Base-by-base conservation (phyloP, 2,888 invertebrate genomes). In the Emmelina monodactyla region DNA sequence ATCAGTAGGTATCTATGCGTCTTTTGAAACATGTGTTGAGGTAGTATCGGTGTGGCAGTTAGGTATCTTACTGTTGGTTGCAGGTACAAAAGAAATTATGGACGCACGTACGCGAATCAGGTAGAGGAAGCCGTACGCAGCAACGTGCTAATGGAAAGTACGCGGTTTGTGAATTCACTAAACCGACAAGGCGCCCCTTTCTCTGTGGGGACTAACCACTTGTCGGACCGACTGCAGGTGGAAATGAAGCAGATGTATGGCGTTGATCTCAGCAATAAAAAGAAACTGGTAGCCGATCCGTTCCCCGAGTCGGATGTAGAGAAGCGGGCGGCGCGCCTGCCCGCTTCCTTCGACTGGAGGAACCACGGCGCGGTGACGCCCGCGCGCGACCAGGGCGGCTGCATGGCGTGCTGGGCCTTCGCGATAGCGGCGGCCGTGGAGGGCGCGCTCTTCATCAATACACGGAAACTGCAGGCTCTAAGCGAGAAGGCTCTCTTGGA, bases 321-420 rank as follows among this genome's bases (percentile, higher is more conserved):
- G 10, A 44, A 42, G 5, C 39, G 51, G 28, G 53, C 52, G 14
- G 44, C 42, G 12, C 46, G 49, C n/a, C 53, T 73, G 49, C 68
- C 68, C 9, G 46, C 52, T 5, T 44, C 37, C 15, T 76, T 73
- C 49, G 75, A 76, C 50, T 78, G 76, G 76, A 53, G 76, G 16
- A 43, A 53, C 30, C 53, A 44, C 13, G 76, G 75, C 13, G 78
- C 49, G 31, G 76, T 76, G 39, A 58, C 76, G 0, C 58, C 55
- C 12, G 73, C 75, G 28, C 55, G 62, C 39, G 76, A 51, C 47
- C 78, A 78, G 43, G 58, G 55, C 12, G 31, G 39, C 22, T 76
- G 78, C 48, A 28, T 44, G 16, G 68, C 75, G 40, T 78, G 78
- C 55, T 78, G 78, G 78, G 78, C 78, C 38, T 68, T 72, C 50